Base-by-base conservation (phyloP, 2,113 vertebrate genomes). In the Chionomys nivalis region DNA sequence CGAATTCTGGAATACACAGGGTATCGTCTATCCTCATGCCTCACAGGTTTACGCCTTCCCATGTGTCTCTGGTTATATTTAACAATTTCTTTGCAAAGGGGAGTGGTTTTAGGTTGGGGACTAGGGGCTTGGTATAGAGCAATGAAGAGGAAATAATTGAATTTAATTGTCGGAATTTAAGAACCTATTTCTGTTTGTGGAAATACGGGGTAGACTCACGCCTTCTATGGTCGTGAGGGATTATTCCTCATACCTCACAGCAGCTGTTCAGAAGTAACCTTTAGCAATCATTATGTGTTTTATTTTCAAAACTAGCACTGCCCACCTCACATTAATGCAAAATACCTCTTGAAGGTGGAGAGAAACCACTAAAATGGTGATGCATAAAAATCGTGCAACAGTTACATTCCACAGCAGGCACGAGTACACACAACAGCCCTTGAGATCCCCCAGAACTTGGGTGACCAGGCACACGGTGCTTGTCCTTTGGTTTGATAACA, bases 191-290 rank as follows among this genome's bases (percentile, higher is more conserved):
- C 85, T 87, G 44, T 68, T 91, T 81, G n/a, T 85, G 96, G 89
- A 91, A 96, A 93, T 44, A 63, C 31, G 66, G 0, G 81, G 70
- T 65, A 78, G 52, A 76, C 65, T 28, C 70, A 12, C 65, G 65
- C 12, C 93, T 82, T 96, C 79, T 88, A 87, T 52, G 76, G 93
- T 90, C 85, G 82, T 5, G 1, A 12, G 81, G 68, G 73, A 85
- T 96, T 49, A 96, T 72, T 94, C 87, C 85, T 94, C 75, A 78
- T 66, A 96, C 66, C 63, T 6, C 95, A 92, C 55, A 97, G 90
- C 68, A 89, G 75, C 93, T 87, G 79, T 96, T 96, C 73, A 93
- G 90, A 98, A 98, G 87, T 87, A 93, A 97, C 28, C 76, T 98
- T 97, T 94, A 95, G 75, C 39, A 96, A 97, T 85, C 26, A 78